Evolutionary conservation across 2,888 invertebrate species (phyloP).

Genomic region (Lasioglossum figueresi): DNA sequence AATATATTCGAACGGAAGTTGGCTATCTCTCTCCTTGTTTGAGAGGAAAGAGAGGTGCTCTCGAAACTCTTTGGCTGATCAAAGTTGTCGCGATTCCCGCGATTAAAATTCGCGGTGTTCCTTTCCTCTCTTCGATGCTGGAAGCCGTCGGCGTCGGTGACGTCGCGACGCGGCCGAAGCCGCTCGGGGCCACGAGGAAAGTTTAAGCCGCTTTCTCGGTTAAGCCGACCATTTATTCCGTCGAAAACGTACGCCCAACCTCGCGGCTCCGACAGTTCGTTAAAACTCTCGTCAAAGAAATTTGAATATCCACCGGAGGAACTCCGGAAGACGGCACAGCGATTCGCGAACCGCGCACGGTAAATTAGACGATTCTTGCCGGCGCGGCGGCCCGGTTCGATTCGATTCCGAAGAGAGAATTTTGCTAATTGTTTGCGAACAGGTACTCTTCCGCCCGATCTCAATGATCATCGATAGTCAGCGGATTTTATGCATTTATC

Average conservation of each 20-base stretch:
- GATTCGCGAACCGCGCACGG: neutral
- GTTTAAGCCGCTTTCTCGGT: conserved; percentile 61
- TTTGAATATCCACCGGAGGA: conserved; percentile 60
- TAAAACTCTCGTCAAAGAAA: conserved; percentile 60
- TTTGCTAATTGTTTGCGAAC: no score
- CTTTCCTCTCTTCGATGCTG: neutral
- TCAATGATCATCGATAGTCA: neutral
- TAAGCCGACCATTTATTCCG: conserved; percentile 66
- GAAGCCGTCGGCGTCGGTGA: neutral
- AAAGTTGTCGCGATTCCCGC: conserved; percentile 50
- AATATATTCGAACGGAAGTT: conserved; percentile 23
- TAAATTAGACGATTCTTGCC: neutral
- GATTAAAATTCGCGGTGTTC: conserved; percentile 66
- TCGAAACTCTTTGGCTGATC: conserved; percentile 37
- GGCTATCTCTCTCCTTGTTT: neutral
- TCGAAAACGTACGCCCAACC: conserved; percentile 26
- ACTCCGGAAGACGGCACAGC: neutral
- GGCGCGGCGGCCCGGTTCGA: neutral
- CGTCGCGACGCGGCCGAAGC: conserved; percentile 15
- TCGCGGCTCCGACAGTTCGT: conserved; percentile 43
- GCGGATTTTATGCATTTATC: no score
- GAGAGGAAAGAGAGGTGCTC: neutral
- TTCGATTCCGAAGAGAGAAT: neutral
- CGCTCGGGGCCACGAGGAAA: conserved; percentile 42
- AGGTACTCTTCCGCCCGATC: neutral